Evolutionary conservation across 2,888 invertebrate genomes (phyloP), one percentile per base, ranked within the genome.

Genomic region (Drymonia ruficornis): DNA sequence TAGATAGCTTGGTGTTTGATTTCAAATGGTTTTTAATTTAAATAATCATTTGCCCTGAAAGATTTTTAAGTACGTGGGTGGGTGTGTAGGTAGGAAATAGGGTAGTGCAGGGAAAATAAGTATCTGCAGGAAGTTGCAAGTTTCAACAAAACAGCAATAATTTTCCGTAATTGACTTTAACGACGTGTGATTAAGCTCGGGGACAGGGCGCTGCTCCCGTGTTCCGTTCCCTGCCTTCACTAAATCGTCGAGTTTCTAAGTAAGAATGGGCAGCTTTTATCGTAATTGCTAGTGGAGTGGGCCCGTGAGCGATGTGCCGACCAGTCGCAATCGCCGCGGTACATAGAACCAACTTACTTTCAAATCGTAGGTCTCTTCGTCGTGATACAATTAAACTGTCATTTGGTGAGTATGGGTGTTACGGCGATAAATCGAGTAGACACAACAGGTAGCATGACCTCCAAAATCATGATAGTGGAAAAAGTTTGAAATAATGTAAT

Each of bases 221-320:
- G 43, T 13, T 13, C 19, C 43, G 16, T 23, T 19, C 23, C 19
- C 16, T 9, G 2, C 13, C 40, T 16, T 12, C 16, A 9, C 16
- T 40, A 16, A 16, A 40, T 43, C 19, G 19, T 19, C 43, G 13
- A 18, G 7, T 11, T 7, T 5, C 12, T 43, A 19, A 19, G 43
- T 19, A 19, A 19, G 19, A 43, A 43, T 43, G 13, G 23, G 60
- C 71, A 63, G 78, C 78, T 79, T 77, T 79, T 64, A 80, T 59
- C 49, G 68, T 72, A 67, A 79, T 80, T 80, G 72, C 61, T 66
- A 52, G 56, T 50, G 53, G 63, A 52, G 59, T 52, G 49, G 49
- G 44, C 40, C 31, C 36, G 36, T 13, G 34, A 6, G 49, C 49
- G 34, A 15, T 48, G 36, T 48, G 9, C 13, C 18, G 18, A 36